Evolutionary conservation across 37 sponge, comb jelly and placozoan species (phyloP), one percentile per base, ranked within the genome.

Genomic region (Agelas oroides): DNA sequence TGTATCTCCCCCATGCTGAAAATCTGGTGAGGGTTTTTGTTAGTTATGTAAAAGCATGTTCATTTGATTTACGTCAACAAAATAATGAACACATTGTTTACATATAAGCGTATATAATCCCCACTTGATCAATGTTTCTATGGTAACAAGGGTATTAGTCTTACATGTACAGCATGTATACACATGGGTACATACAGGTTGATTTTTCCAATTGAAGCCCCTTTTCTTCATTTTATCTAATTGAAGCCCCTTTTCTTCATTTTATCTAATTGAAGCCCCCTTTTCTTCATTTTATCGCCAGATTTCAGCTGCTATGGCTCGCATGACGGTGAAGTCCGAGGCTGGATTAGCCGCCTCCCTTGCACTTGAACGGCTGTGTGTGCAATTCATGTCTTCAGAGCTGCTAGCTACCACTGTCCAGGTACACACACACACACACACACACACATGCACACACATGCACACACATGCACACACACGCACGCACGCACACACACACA

Each of bases 1-100:
- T 94, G 59, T 90, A 87, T 71, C 62, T 94, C 0, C 84, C 94
- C 33, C 83, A 69, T 52, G 86, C 80, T 35, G 79, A 90, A 32
- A 83, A 65, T 21, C 53, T 81, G 91, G 94, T 94, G 36, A 82
- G 94, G 54, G 35, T 27, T 52, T 28, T 27, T 30, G 53, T 8
- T 70, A 61, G 1, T 18, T 58, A n/a, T 40, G 25, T 65, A 20
- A 24, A 13, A 23, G n/a, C n/a, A n/a, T n/a, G n/a, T n/a, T n/a
- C n/a, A n/a, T n/a, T n/a, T n/a, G n/a, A n/a, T n/a, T n/a, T n/a
- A n/a, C n/a, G n/a, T n/a, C n/a, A n/a, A n/a, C n/a, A n/a, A n/a
- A n/a, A n/a, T n/a, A n/a, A n/a, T n/a, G n/a, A n/a, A n/a, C n/a
- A n/a, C n/a, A n/a, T n/a, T n/a, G n/a, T n/a, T n/a, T n/a, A n/a